Conservation (phyloP, 1,140 invertebrate species). For the Cherax destructor region DNA sequence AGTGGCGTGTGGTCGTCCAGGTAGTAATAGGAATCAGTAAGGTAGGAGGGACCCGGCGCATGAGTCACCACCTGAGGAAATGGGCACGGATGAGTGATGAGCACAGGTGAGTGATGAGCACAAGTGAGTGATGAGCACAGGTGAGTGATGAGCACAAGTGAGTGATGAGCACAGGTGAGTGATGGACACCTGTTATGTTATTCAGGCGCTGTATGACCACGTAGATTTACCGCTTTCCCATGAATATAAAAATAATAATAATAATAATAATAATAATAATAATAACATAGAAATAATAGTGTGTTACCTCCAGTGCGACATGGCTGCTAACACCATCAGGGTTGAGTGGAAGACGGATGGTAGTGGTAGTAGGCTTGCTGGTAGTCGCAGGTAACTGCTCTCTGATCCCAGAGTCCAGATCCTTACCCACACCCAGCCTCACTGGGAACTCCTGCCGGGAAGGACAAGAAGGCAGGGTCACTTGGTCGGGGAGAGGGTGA, state of each 20-base stretch:
- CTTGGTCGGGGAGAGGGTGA: too few species aligned
- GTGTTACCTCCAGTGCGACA: slow-evolving; percentile 33
- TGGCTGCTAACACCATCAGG: slow-evolving; percentile 35
- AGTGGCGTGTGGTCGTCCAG: slow-evolving; percentile 35
- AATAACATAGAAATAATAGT: background rate
- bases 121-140: background rate
- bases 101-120: too few species aligned
- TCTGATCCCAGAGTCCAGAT: background rate
- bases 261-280: too few species aligned
- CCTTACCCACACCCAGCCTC: slow-evolving; percentile 1
- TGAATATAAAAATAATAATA: too few species aligned
- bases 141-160: too few species aligned
- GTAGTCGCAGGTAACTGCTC: slow-evolving; percentile 6
- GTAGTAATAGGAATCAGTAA: slow-evolving; percentile 62
- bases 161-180: too few species aligned
- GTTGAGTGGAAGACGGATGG: slow-evolving; percentile 38
- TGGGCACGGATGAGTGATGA: background rate
- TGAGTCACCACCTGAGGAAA: slow-evolving; percentile 26
- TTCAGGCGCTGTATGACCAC: too few species aligned
- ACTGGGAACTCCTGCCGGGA: background rate
- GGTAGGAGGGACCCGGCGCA: slow-evolving; percentile 50
- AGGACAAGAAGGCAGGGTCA: too few species aligned
- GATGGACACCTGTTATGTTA: too few species aligned
- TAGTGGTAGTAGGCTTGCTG: slow-evolving; percentile 54
- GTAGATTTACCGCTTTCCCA: too few species aligned